Base-by-base conservation (phyloP, 2,888 invertebrate species). In the Microctonus hyperodae region DNA sequence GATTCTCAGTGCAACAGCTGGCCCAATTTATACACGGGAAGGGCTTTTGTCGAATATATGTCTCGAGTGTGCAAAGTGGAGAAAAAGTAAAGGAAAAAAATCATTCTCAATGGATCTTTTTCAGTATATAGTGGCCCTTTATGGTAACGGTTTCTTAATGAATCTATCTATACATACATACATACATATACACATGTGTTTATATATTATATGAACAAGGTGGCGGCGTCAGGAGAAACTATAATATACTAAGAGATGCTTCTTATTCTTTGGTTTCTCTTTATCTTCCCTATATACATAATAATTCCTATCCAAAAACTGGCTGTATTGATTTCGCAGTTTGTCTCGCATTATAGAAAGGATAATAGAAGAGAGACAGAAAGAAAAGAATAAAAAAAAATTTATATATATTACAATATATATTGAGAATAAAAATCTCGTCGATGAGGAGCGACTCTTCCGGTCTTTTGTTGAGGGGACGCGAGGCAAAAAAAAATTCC, bases 11-110 rank as follows among this genome's bases (percentile, higher is more conserved):
- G 59, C 59, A 53, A 70, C 73, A 70, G 69, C 69, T 70, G 73
- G 69, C 65, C 69, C 71, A 73, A 70, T 71, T 70, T 70, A 65
- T 66, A 68, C 67, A n/a, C n/a, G n/a, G n/a, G 64, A 61, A 23
- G 16, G 25, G 56, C 57, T 59, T 63, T 71, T 69, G 67, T 71
- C 37, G 48, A 31, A 44, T n/a, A n/a, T n/a, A n/a, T 37, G 9
- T 28, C 28, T 44, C 25, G n/a, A 10, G 60, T 28, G 60, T 31
- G 31, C 48, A 50, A 16, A 31, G 23, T 37, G 22, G 25, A 59
- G 59, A 48, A 6, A 25, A 48, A 62, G 16, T 5, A 16, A 44
- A 44, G 16, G 44, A 16, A 16, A 44, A 44, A 44, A 20, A 20
- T 16, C 16, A 68, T 44, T 23, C 56, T 60, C 65, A 64, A 61